Conservation (phyloP, 2,888 invertebrate genomes). For the Drosophila fulvimacula region DNA sequence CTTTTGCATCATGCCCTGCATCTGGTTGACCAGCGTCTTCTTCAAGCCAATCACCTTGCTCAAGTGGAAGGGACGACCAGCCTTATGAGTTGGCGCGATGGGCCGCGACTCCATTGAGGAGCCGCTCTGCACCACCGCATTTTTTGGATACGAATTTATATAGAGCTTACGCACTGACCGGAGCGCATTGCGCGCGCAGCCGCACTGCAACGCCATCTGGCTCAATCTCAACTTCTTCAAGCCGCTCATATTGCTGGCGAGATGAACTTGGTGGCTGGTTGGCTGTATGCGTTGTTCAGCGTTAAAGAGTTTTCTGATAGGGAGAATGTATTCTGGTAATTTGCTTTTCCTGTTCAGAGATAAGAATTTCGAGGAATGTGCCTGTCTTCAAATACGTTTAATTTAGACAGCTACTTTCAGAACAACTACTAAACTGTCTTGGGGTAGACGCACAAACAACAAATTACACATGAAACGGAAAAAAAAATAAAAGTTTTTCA, state of each 20-base stretch:
- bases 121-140: not conserved
- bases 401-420: slow-evolving; percentile 28
- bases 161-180: slow-evolving; percentile 15
- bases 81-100: not conserved
- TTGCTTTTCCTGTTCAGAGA: not conserved
- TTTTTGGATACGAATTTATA: rapidly evolving
- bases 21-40: slow-evolving; percentile 56
- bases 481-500: slow-evolving; percentile 22
- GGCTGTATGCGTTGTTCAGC: too few relatives aligned
- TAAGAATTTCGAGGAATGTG: not conserved
- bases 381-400: slow-evolving; percentile 10
- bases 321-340: not conserved
- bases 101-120: not conserved
- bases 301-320: not conserved
- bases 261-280: not conserved
- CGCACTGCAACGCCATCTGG: slow-evolving; percentile 18
- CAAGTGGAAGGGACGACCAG: not conserved
- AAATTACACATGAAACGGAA: slow-evolving; percentile 32
- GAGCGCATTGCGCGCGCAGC: slow-evolving; percentile 16
- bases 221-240: slow-evolving; percentile 16
- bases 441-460: slow-evolving; percentile 14
- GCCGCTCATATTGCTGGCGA: slow-evolving; percentile 15
- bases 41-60: slow-evolving; percentile 55
- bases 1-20: slow-evolving; percentile 52
- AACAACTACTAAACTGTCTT: not conserved